These are phyloP conservation scores for Discoglossus pictus DNA, from an alignment of 2,797 vertebrate genomes.

Conservation along the genomic window DNA sequence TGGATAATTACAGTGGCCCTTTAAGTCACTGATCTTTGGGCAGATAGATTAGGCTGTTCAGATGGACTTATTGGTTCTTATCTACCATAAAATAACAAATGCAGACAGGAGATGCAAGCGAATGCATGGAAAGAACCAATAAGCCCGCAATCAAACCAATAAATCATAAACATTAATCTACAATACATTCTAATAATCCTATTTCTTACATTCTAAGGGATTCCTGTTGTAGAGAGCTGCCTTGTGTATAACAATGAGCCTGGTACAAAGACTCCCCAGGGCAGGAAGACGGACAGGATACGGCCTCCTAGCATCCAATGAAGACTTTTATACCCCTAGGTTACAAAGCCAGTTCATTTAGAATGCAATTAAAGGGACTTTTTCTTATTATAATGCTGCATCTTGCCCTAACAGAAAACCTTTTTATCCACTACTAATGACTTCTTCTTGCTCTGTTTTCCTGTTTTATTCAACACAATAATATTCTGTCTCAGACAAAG, in stretches of 20 bases:
- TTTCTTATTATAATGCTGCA: slow-evolving; percentile 28
- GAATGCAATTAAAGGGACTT: slow-evolving; percentile 58
- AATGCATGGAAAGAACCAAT: slow-evolving; percentile 47
- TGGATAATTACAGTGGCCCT: too few species aligned
- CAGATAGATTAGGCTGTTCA: too few species aligned
- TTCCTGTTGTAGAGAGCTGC: slow-evolving; percentile 56
- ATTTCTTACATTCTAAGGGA: slow-evolving; percentile 55
- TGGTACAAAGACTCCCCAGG: slow-evolving; percentile 53
- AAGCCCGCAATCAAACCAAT: slow-evolving; percentile 47
- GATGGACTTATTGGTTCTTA: too few species aligned
- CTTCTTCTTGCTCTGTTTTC: neutral
- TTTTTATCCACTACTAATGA: neutral
- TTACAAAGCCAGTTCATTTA: slow-evolving; percentile 54
- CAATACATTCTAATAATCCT: slow-evolving; percentile 54
- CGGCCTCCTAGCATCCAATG: slow-evolving; percentile 51
- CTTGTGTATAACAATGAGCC: slow-evolving; percentile 61
- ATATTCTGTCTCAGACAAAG: neutral
- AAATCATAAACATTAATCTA: slow-evolving; percentile 58
- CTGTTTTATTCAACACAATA: neutral
- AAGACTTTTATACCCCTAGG: slow-evolving; percentile 58
- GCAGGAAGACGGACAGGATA: slow-evolving; percentile 58
- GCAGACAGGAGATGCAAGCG: too few species aligned
- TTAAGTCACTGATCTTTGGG: too few species aligned
- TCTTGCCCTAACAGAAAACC: neutral
- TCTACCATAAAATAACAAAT: too few species aligned